Conservation (phyloP, 2,888 invertebrate species). For the Amitus sp. region DNA sequence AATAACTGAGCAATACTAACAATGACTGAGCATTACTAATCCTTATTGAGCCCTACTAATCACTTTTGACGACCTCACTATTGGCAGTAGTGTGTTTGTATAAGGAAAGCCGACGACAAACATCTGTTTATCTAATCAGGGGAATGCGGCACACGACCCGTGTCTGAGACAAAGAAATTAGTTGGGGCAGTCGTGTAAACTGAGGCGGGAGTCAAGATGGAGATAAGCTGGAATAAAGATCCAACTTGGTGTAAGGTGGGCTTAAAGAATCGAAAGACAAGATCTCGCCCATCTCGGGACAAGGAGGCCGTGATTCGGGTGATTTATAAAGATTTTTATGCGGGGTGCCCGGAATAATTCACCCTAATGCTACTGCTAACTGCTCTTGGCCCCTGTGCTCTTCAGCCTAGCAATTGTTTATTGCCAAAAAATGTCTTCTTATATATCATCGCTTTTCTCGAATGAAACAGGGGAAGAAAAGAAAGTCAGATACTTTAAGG, state of each 20-base stretch:
- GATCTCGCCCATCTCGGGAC: constrained; percentile 44
- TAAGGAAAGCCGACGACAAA: too few relatives aligned
- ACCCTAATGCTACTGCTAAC: constrained; percentile 63
- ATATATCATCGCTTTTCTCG: constrained; percentile 41
- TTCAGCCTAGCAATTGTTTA: constrained; percentile 53
- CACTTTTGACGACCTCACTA: too few relatives aligned
- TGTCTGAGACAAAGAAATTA: constrained; percentile 35
- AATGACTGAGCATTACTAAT: too few relatives aligned
- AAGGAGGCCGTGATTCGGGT: constrained; percentile 53
- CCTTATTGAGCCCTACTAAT: too few relatives aligned
- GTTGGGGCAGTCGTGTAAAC: constrained; percentile 26
- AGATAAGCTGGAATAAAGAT: constrained; percentile 49
- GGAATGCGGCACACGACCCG: constrained; percentile 16
- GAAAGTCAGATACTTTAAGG: constrained; percentile 13
- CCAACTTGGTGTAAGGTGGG: constrained; percentile 46
- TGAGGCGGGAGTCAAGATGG: constrained; percentile 36
- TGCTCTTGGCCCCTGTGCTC: constrained; percentile 50
- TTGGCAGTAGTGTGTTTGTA: too few relatives aligned
- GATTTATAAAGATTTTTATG: constrained; percentile 62
- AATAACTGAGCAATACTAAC: too few relatives aligned
- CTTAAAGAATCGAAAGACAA: constrained; percentile 48
- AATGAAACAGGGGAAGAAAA: constrained; percentile 23
- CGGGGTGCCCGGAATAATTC: constrained; percentile 61
- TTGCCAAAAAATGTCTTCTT: constrained; percentile 52
- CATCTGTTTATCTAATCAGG: neutral